phyloP scores from a whole-genome alignment of 1,140 invertebrate genomes.

The Drosophila truncata region DNA sequence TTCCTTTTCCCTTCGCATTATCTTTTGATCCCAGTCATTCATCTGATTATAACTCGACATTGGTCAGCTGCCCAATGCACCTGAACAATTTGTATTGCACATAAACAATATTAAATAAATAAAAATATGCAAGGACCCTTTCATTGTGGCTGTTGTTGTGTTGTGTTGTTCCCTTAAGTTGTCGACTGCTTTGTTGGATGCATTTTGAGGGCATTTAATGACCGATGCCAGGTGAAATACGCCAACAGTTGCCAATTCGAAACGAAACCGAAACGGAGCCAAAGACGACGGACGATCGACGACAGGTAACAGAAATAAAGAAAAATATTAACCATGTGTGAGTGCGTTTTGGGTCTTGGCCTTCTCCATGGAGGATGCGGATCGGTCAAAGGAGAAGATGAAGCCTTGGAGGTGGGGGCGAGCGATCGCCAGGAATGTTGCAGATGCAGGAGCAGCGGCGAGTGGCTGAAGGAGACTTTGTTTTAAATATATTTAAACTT shows the following conservation, averaged over 20 bases:
- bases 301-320: slow-evolving; percentile 62
- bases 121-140: slow-evolving; percentile 42
- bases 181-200: slow-evolving; percentile 45
- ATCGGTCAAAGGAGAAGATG: slow-evolving; percentile 25
- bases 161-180: slow-evolving; percentile 9
- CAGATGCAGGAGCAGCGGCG: slow-evolving; percentile 37
- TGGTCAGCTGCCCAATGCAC: slow-evolving; percentile 47
- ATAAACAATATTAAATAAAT: slow-evolving; percentile 54
- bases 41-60: slow-evolving; percentile 27
- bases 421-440: slow-evolving; percentile 77
- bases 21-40: slow-evolving; percentile 7
- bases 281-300: slow-evolving; percentile 56
- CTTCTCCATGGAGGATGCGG: slow-evolving; percentile 47
- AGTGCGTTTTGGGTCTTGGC: slow-evolving; percentile 37
- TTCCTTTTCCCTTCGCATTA: background rate
- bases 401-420: slow-evolving; percentile 46
- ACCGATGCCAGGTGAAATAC: slow-evolving; percentile 79
- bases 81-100: slow-evolving; percentile 50
- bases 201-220: slow-evolving; percentile 77
- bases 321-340: slow-evolving; percentile 72
- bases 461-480: slow-evolving; percentile 62
- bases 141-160: slow-evolving; percentile 21
- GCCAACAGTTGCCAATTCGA: slow-evolving; percentile 61
- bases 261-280: slow-evolving; percentile 61
- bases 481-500: slow-evolving; percentile 84